Conservation (phyloP, 2,113 vertebrate genomes). For the Zosterops lateralis region DNA sequence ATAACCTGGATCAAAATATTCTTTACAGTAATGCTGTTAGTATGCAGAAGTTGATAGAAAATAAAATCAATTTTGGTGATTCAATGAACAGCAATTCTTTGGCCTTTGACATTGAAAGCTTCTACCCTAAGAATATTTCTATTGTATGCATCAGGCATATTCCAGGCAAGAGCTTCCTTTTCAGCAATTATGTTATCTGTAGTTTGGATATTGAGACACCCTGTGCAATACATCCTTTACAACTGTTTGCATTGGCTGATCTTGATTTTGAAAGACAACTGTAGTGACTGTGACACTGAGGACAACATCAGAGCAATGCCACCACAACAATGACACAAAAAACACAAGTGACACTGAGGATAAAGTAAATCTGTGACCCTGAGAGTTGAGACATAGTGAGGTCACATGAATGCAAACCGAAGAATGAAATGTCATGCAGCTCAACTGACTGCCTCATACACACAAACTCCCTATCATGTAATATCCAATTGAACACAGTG, state of each 20-base stretch:
- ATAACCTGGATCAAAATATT: not conserved
- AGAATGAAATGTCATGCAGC: not conserved
- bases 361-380: not conserved
- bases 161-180: not conserved
- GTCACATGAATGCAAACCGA: not conserved
- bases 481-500: not conserved
- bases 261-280: not conserved
- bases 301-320: not conserved
- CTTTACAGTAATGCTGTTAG: not conserved
- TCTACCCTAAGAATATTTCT: not conserved
- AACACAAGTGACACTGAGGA: not conserved
- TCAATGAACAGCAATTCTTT: not conserved
- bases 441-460: not conserved
- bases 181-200: not conserved
- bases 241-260: not conserved
- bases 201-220: not conserved
- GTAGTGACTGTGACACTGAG: not conserved
- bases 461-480: not conserved
- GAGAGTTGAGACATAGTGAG: not conserved
- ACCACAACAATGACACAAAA: not conserved
- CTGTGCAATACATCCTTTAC: not conserved
- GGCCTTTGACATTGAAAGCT: not conserved
- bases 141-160: not conserved
- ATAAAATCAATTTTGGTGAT: not conserved
- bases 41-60: not conserved